phyloP scores from a whole-genome alignment of 2,113 vertebrate species.

The Cyprinodon tularosa region DNA sequence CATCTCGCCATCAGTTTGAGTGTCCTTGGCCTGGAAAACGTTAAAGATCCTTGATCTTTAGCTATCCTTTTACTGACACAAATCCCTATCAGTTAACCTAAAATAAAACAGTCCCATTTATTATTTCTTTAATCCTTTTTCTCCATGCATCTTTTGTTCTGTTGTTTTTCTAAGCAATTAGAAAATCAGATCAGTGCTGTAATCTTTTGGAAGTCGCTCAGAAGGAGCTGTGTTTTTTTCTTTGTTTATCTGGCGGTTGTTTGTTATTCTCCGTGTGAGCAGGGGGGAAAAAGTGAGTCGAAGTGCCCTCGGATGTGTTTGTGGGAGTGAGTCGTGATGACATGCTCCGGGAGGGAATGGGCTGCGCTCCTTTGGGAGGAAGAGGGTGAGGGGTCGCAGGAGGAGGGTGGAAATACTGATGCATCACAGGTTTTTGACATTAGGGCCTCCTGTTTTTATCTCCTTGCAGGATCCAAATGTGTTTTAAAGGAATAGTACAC shows the following conservation, averaged over 20 bases:
- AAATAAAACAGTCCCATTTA: too few relatives aligned
- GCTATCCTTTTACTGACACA: too few relatives aligned
- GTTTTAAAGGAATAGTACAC: too few relatives aligned
- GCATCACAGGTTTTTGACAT: conserved; percentile 71
- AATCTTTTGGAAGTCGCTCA: conserved; percentile 61
- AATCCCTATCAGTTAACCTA: too few relatives aligned
- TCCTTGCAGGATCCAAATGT: conserved; percentile 2
- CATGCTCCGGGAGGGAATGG: conserved; percentile 43
- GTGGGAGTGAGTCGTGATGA: conserved; percentile 65
- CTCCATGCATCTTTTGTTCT: conserved; percentile 8
- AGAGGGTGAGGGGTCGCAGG: conserved; percentile 15
- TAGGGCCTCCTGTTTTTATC: conserved; percentile 38
- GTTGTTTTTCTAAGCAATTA: conserved; percentile 24
- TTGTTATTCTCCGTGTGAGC: conserved; percentile 66
- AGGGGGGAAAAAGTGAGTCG: conserved; percentile 66
- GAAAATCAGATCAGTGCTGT: conserved; percentile 36
- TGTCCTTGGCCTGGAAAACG: too few relatives aligned
- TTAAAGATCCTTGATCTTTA: too few relatives aligned
- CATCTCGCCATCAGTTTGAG: too few relatives aligned
- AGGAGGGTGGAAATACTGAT: conserved; percentile 44
- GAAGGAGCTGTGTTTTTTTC: conserved; percentile 45
- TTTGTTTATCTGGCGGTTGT: conserved; percentile 67
- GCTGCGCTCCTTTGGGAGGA: conserved; percentile 51
- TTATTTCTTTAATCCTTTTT: too few relatives aligned
- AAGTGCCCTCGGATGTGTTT: conserved; percentile 50